These are phyloP conservation scores for Drosophila miranda DNA, from an alignment of 1,140 invertebrate genomes.

Conservation along the genomic window DNA sequence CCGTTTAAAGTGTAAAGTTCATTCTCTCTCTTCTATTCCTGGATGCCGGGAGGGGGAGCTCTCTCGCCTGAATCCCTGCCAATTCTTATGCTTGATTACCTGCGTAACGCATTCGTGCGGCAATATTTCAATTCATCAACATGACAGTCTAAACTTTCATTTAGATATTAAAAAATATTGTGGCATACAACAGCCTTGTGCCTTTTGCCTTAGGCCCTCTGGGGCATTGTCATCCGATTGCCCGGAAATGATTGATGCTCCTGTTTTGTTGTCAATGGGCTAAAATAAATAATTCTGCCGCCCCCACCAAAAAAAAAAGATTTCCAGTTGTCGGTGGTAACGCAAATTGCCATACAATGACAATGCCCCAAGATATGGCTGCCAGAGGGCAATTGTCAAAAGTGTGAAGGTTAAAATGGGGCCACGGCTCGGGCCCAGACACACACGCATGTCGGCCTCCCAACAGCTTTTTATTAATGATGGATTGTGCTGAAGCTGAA, in stretches of 20 bases:
- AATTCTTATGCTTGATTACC: conserved; percentile 70
- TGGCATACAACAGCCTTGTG: conserved; percentile 14
- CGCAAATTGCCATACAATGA: conserved; percentile 54
- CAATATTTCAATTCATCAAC: conserved; percentile 77
- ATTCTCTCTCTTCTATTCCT: conserved; percentile 48
- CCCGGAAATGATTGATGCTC: conserved; percentile 73
- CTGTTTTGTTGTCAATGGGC: conserved; percentile 41
- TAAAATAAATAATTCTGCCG: conserved; percentile 61
- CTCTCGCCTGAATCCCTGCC: conserved; percentile 8
- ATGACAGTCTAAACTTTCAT: conserved; percentile 68
- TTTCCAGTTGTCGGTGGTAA: conserved; percentile 10
- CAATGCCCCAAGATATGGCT: conserved; percentile 33
- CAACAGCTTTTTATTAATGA: conserved; percentile 19
- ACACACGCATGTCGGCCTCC: conserved; percentile 6
- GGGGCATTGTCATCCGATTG: conserved; percentile 66
- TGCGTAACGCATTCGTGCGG: conserved; percentile 67
- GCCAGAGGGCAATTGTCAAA: conserved; percentile 44
- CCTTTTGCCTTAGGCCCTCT: conserved; percentile 9
- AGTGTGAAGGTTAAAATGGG: conserved; percentile 60
- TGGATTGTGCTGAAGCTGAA: conserved; percentile 8
- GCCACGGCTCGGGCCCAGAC: not conserved
- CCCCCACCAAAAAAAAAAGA: no score
- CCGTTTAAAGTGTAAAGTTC: conserved; percentile 57
- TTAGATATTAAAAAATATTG: conserved; percentile 63
- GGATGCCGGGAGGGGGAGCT: conserved; percentile 1